Percentiles rank a stretch among this genome's conserved stretches.
phyloP scores from a whole-genome alignment of 2,797 vertebrate species.

The Uromys caudimaculatus region DNA sequence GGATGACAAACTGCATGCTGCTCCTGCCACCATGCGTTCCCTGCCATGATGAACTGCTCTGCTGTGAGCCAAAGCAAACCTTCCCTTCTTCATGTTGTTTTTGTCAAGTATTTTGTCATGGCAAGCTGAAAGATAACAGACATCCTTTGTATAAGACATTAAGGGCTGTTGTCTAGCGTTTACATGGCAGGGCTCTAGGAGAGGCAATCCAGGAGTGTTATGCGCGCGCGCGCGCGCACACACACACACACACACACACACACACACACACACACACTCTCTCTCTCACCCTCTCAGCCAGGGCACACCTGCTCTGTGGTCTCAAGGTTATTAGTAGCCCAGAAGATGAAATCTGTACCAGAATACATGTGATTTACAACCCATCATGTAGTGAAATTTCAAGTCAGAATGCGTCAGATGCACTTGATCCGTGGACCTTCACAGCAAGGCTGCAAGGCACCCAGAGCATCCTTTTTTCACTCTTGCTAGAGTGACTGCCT shows the following conservation, averaged over 20 bases:
- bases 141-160: background rate
- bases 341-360: background rate
- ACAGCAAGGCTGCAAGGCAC: too few relatives aligned
- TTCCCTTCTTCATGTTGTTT: background rate
- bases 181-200: background rate
- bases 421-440: background rate
- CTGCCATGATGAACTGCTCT: background rate
- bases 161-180: background rate
- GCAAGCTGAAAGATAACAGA: background rate
- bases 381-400: background rate
- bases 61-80: background rate
- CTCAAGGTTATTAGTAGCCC: background rate
- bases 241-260: background rate
- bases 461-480: background rate
- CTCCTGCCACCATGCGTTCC: background rate
- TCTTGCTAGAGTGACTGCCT: background rate
- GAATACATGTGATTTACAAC: background rate
- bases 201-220: background rate
- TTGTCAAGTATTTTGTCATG: background rate
- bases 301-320: background rate
- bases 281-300: background rate
- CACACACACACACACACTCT: background rate
- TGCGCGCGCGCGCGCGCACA: background rate
- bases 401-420: background rate
- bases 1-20: too few relatives aligned